Evolutionary conservation across 2,888 invertebrate genomes (phyloP).

Genomic region (Drosophila longiperda): DNA sequence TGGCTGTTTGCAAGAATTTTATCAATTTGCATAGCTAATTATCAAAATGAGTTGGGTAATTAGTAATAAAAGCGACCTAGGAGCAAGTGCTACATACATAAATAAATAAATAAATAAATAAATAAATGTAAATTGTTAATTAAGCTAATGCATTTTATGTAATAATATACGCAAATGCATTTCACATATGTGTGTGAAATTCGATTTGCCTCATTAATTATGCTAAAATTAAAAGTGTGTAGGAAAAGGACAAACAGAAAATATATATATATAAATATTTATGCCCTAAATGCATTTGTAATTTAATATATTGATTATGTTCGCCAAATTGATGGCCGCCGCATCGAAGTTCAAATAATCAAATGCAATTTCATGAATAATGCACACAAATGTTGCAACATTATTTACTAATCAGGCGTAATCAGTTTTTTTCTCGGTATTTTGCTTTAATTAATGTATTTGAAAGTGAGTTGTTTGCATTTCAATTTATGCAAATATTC

Average conservation of each 20-base stretch:
- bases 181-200: conserved; percentile 15
- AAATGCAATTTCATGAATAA: conserved; percentile 27
- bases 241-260: not conserved
- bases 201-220: conserved; percentile 42
- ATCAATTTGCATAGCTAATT: conserved; percentile 71
- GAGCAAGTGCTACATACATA: conserved; percentile 1
- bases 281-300: not conserved
- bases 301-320: conserved; percentile 20
- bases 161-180: conserved; percentile 31
- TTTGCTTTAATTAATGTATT: not conserved
- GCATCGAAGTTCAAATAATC: conserved; percentile 33
- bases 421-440: not conserved
- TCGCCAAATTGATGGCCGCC: conserved; percentile 28
- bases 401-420: conserved; percentile 15
- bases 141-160: conserved; percentile 55
- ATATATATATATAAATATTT: not conserved
- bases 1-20: conserved; percentile 6
- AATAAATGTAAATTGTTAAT: conserved; percentile 53
- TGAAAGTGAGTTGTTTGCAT: not conserved
- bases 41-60: conserved; percentile 68
- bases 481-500: not conserved
- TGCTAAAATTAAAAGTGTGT: conserved; percentile 20
- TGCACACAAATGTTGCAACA: conserved; percentile 14
- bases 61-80: conserved; percentile 45
- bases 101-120: not conserved